Evolutionary conservation across 2,888 invertebrate species (phyloP).

Genomic region (Drosophila macrospina): DNA sequence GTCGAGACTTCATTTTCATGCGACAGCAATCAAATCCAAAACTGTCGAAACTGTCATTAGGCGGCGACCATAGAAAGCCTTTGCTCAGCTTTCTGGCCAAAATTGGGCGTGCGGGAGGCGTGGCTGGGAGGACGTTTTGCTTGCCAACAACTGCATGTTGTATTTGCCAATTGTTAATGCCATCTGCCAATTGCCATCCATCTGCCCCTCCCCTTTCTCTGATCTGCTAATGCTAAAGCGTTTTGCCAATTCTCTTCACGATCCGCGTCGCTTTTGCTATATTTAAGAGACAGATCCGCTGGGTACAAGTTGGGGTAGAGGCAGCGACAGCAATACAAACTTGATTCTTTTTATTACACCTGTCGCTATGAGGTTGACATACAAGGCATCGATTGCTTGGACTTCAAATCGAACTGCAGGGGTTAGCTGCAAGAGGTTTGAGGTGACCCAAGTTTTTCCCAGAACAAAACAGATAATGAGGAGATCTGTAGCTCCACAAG

Average conservation of each 20-base stretch:
- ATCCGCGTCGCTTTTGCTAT: constrained; percentile 67
- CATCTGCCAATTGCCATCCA: background rate
- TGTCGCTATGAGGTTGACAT: constrained; percentile 39
- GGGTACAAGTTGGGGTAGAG: background rate
- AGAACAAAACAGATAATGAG: too few relatives aligned
- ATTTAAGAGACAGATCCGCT: constrained; percentile 31
- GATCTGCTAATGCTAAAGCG: constrained; percentile 10
- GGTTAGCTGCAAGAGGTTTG: background rate
- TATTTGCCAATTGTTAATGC: background rate
- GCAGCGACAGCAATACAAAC: constrained; percentile 40
- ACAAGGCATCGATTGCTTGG: constrained; percentile 2
- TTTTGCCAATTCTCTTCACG: constrained; percentile 65
- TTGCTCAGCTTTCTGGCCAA: constrained; percentile 33
- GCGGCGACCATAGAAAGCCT: constrained; percentile 52
- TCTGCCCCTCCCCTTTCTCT: background rate
- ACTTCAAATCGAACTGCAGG: background rate
- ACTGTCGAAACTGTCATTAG: constrained; percentile 76
- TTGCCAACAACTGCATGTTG: constrained; percentile 59
- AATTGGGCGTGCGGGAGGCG: constrained; percentile 35
- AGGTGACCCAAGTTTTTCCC: too few relatives aligned
- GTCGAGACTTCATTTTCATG: constrained; percentile 36
- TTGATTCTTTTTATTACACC: constrained; percentile 66
- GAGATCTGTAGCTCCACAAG: too few relatives aligned
- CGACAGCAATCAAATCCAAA: constrained; percentile 70
- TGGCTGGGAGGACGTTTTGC: constrained; percentile 37